phyloP scores from a whole-genome alignment of 2,888 invertebrate species.

The Eulithis testata region DNA sequence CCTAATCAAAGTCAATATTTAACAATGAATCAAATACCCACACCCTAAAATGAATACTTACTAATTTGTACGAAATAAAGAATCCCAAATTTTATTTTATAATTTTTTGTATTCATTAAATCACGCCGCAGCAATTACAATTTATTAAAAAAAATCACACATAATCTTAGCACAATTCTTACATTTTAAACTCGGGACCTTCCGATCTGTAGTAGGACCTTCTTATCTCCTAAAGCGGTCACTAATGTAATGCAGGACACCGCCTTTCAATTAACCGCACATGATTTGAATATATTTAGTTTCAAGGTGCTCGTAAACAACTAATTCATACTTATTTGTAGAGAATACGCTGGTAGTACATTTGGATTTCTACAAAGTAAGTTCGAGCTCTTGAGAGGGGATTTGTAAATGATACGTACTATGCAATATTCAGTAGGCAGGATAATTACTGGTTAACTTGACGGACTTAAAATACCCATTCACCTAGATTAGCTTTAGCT shows the following conservation, averaged over 20 bases:
- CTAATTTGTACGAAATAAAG: no score
- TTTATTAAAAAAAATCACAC: not conserved
- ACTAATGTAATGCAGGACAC: conserved; percentile 17
- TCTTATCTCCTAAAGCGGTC: conserved; percentile 16
- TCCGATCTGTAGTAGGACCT: conserved; percentile 10
- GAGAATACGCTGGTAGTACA: not conserved
- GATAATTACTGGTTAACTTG: no score
- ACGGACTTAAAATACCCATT: no score
- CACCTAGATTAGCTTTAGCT: no score
- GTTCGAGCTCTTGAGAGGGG: no score
- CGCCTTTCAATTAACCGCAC: conserved; percentile 22
- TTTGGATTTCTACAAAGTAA: no score
- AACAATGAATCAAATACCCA: no score
- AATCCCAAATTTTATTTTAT: no score
- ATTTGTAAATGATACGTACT: no score
- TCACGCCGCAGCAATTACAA: not conserved
- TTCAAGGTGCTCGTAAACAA: conserved; percentile 15
- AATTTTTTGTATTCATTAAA: not conserved
- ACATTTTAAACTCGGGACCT: not conserved
- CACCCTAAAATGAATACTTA: no score
- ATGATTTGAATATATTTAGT: conserved; percentile 19
- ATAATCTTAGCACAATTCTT: not conserved
- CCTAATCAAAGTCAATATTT: no score
- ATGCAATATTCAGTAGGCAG: no score
- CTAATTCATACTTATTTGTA: not conserved